Evolutionary conservation across 2,888 invertebrate species (phyloP), one percentile per base, ranked within the genome.

Genomic region (Dione juno): DNA sequence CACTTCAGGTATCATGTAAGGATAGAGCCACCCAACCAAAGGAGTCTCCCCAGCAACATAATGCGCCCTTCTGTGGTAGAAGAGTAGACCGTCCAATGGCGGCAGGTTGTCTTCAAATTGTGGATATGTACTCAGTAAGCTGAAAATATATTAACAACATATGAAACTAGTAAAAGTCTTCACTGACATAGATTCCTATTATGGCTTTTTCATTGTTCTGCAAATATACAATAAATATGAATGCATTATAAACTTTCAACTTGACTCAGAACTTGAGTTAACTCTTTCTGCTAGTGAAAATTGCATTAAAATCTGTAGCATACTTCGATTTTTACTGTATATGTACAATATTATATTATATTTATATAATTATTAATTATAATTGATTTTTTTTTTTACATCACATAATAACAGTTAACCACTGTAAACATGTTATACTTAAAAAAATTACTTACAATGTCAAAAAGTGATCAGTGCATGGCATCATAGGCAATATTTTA

Each of bases 1-100:
- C 35, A 97, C 92, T 88, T 98, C 98, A 0, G 95, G 95, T 10
- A 98, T 82, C 98, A 99, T 98, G 83, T 94, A 98, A 0, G 97
- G 95, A 82, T 96, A 98, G 1, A 99, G 90, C 99, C 99, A 99
- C 1, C 96, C 96, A 1, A 99, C 98, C 10, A 99, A 88, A 0
- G 99, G 98, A 0, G 98, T 97, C 63, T 94, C 88, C 2, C 97
- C 98, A 66, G 95, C 92, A 9, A 94, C 94, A 82, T 99, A 99
- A 77, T 95, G 95, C 0, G 96, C 95, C 73, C 95, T 93, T 79
- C 96, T 96, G 87, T 99, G 98, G 87, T 97, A 99, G 89, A 99
- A 99, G 67, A 99, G 89, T 48, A 98, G 84, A 0, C 99, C 99
- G 87, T 99, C 99, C 66, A 98, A 84, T 63, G 86, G 76, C 0